These are phyloP conservation scores for Petrolisthes manimaculis DNA, from an alignment of 2,888 invertebrate species.

Conservation along the genomic window DNA sequence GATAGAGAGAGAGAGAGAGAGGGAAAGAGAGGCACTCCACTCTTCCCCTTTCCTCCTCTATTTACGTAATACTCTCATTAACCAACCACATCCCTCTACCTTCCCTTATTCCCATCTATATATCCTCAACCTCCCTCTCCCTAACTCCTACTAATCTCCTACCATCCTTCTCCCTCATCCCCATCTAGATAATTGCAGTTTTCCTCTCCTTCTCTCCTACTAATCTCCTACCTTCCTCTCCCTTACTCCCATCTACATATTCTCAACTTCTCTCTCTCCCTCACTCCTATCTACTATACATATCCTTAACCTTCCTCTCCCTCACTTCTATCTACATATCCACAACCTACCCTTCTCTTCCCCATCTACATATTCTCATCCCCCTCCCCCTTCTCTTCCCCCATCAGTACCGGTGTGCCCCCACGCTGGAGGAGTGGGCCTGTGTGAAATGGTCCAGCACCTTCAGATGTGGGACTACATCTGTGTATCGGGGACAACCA, in stretches of 20 bases:
- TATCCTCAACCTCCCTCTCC: neutral
- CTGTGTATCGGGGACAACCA: constrained; percentile 79
- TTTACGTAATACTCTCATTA: neutral
- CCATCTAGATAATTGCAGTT: neutral
- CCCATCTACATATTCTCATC: too few relatives aligned
- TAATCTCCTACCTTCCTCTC: neutral
- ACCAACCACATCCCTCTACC: neutral
- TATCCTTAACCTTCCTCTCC: neutral
- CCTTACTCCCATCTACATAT: too few relatives aligned
- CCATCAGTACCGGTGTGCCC: constrained; percentile 89
- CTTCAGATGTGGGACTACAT: constrained; percentile 90
- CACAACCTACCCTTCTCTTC: neutral
- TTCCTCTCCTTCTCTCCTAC: neutral
- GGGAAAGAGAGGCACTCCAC: neutral
- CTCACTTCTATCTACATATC: neutral
- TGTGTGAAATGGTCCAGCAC: constrained; percentile 95
- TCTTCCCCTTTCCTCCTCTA: constrained; percentile 9
- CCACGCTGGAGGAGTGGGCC: constrained; percentile 93
- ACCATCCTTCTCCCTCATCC: neutral
- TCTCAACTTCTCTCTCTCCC: neutral
- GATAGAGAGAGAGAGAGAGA: neutral
- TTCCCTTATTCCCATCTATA: neutral
- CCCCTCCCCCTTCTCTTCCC: constrained; percentile 4
- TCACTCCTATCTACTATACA: neutral
- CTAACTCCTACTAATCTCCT: neutral